Evolutionary conservation across 2,797 vertebrate genomes (phyloP).

Genomic region (Pantherophis alleghaniensis): DNA sequence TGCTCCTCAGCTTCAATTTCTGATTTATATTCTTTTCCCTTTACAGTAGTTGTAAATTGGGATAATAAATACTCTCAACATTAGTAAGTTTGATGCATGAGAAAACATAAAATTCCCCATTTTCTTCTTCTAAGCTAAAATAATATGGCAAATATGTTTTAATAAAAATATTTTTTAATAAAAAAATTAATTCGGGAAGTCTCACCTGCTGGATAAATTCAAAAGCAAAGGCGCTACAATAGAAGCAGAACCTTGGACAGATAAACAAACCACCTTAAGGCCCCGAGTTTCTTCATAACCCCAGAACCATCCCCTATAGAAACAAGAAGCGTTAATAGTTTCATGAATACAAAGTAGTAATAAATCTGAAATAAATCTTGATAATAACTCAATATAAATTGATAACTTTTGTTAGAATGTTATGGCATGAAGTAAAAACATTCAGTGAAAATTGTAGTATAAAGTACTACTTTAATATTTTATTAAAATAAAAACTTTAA

Average conservation of each 20-base stretch:
- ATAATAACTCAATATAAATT: not conserved
- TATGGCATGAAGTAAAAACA: not conserved
- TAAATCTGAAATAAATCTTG: not conserved
- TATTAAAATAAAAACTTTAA: not conserved
- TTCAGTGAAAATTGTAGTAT: not conserved
- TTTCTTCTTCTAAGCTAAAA: not conserved
- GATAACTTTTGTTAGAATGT: not conserved
- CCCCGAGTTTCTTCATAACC: constrained; percentile 92
- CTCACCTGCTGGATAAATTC: constrained; percentile 88
- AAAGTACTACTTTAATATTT: not conserved
- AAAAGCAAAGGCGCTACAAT: constrained; percentile 84
- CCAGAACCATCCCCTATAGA: constrained; percentile 96
- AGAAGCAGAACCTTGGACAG: constrained; percentile 95
- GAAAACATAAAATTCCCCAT: not conserved
- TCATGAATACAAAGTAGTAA: not conserved
- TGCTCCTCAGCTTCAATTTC: too few relatives aligned
- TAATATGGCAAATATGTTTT: not conserved
- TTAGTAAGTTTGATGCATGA: not conserved
- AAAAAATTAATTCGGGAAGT: constrained; percentile 20
- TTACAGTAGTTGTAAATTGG: not conserved
- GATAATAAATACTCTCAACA: not conserved
- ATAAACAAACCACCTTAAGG: constrained; percentile 85
- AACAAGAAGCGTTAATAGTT: constrained; percentile 19
- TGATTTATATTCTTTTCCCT: not conserved
- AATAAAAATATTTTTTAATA: not conserved